A percentile compares a stretch with the other conserved stretches of the same genome.
Evolutionary conservation across 2,113 vertebrate genomes (phyloP).

Genomic region (Cheirogaleus medius): DNA sequence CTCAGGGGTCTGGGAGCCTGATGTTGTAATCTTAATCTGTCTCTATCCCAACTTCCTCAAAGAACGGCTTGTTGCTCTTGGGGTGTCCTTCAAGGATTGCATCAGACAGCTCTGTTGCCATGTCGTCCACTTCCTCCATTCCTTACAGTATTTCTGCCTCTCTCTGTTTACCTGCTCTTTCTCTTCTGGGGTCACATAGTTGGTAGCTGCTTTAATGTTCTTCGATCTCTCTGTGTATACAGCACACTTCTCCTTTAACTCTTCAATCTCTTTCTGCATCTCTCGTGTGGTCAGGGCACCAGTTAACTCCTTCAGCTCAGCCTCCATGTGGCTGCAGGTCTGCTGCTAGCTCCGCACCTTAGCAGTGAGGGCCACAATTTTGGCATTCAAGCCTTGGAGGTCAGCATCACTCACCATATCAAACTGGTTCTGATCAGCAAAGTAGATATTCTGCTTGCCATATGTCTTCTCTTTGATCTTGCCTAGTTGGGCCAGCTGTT

Average conservation of each 20-base stretch:
- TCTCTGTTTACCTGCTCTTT: slow-evolving; percentile 94
- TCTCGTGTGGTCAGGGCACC: slow-evolving; percentile 91
- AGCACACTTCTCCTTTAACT: slow-evolving; percentile 88
- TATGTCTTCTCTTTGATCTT: slow-evolving; percentile 93
- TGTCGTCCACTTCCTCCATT: slow-evolving; percentile 94
- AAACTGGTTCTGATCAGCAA: slow-evolving; percentile 94
- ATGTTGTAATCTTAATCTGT: slow-evolving; percentile 94
- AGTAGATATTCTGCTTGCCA: slow-evolving; percentile 97
- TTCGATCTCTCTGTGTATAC: slow-evolving; percentile 85
- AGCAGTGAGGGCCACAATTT: slow-evolving; percentile 84
- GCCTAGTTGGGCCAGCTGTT: slow-evolving; percentile 93
- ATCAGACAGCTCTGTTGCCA: slow-evolving; percentile 94
- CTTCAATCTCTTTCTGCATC: slow-evolving; percentile 87
- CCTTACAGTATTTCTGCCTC: slow-evolving; percentile 89
- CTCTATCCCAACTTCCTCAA: slow-evolving; percentile 96
- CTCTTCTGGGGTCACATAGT: slow-evolving; percentile 93
- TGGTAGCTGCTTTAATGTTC: slow-evolving; percentile 90
- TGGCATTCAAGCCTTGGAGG: slow-evolving; percentile 89
- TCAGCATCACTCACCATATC: slow-evolving; percentile 90
- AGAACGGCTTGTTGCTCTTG: slow-evolving; percentile 97
- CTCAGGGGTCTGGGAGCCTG: slow-evolving; percentile 87
- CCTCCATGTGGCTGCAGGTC: slow-evolving; percentile 92
- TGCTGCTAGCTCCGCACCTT: slow-evolving; percentile 88
- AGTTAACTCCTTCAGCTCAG: slow-evolving; percentile 93
- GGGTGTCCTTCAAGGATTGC: slow-evolving; percentile 97